Percentiles rank a stretch among this genome's conserved stretches.
Evolutionary conservation across 2,113 vertebrate genomes (phyloP).

Genomic region (Burhinus oedicnemus): DNA sequence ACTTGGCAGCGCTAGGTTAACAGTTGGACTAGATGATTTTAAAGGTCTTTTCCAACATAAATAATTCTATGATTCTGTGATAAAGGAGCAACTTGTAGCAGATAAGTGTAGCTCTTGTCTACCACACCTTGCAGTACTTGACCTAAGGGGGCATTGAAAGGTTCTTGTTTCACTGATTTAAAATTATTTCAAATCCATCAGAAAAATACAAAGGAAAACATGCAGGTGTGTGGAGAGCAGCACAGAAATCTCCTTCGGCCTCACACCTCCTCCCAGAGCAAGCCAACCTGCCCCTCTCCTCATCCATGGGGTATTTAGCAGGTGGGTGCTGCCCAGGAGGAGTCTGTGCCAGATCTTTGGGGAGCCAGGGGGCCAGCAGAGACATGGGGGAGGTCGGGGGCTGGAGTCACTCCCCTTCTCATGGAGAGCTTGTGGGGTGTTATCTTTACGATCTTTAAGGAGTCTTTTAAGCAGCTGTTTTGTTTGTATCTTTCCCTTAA

Average conservation of each 20-base stretch:
- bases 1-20: background rate
- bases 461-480: background rate
- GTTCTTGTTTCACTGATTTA: background rate
- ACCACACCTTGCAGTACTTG: background rate
- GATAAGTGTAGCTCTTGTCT: background rate
- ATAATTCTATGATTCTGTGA: background rate
- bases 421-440: background rate
- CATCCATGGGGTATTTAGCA: fast-evolving
- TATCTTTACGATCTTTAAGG: background rate
- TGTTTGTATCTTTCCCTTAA: background rate
- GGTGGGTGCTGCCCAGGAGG: background rate
- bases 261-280: background rate
- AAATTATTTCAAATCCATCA: background rate
- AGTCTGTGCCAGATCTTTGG: background rate
- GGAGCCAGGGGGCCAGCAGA: background rate
- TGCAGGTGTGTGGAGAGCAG: background rate
- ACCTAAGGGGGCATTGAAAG: background rate
- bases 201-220: background rate
- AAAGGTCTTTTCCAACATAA: background rate
- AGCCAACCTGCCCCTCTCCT: background rate
- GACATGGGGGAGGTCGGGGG: fast-evolving
- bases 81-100: background rate
- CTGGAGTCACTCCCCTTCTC: background rate
- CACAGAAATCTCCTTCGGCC: background rate
- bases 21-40: background rate